Evolutionary conservation across 2,113 vertebrate species (phyloP).

Genomic region (Garra rufa): DNA sequence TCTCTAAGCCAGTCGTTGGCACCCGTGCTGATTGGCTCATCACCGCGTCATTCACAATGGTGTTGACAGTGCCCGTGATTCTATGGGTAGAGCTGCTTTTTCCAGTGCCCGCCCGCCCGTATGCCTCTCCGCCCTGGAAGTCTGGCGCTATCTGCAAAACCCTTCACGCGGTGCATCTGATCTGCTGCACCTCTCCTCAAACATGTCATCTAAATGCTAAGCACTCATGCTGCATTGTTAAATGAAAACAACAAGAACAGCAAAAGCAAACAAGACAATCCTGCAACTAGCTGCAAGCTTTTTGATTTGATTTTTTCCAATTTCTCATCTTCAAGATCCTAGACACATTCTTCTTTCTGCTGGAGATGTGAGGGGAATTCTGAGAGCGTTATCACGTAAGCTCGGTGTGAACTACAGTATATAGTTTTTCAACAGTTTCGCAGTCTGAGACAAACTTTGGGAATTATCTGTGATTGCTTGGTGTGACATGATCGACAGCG

Average conservation of each 20-base stretch:
- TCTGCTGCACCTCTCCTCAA: slow-evolving; percentile 74
- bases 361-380: slow-evolving; percentile 33
- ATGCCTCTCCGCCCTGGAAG: slow-evolving; percentile 55
- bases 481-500: not conserved
- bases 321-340: slow-evolving; percentile 4
- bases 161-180: slow-evolving; percentile 68
- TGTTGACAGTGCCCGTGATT: slow-evolving; percentile 57
- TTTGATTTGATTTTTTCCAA: slow-evolving; percentile 67
- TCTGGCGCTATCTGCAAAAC: slow-evolving; percentile 63
- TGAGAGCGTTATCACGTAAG: not conserved
- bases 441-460: slow-evolving; percentile 1
- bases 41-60: slow-evolving; percentile 72
- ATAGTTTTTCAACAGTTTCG: not conserved
- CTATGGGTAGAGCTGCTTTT: slow-evolving; percentile 65
- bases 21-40: slow-evolving; percentile 42
- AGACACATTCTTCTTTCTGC: not conserved
- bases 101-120: slow-evolving; percentile 63
- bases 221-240: slow-evolving; percentile 77
- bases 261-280: slow-evolving; percentile 70
- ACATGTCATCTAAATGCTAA: slow-evolving; percentile 85
- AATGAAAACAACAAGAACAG: slow-evolving; percentile 76
- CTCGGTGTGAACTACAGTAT: not conserved
- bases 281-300: slow-evolving; percentile 62
- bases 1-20: slow-evolving; percentile 45
- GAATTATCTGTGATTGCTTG: slow-evolving; percentile 7